Conservation (phyloP, 2,113 vertebrate genomes). For the Hemibates koningsi region DNA sequence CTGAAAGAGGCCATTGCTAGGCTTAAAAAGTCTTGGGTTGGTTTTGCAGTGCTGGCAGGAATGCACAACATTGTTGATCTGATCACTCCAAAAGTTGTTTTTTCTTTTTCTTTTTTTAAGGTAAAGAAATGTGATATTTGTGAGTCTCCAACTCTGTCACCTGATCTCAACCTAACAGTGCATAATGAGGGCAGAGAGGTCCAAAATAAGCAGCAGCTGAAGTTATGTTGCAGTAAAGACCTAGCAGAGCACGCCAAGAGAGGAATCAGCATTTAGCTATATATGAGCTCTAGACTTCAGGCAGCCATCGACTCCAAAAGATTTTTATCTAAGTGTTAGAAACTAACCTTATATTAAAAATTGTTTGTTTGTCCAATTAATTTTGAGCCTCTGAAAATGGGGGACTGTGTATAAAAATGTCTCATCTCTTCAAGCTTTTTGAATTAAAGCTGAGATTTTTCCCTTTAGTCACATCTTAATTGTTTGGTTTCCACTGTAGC, state of each 20-base stretch:
- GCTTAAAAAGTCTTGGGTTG: neutral
- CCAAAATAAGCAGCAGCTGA: neutral
- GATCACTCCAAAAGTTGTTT: neutral
- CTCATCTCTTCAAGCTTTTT: neutral
- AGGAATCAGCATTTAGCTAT: neutral
- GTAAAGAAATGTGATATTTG: neutral
- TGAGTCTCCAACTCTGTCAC: rapidly evolving
- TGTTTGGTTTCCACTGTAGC: neutral
- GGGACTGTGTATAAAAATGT: neutral
- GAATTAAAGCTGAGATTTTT: neutral
- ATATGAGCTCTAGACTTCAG: neutral
- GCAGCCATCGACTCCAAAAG: neutral
- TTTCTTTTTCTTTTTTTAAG: neutral
- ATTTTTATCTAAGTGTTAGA: neutral
- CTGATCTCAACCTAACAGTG: neutral
- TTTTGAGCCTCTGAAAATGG: neutral
- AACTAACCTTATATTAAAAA: neutral
- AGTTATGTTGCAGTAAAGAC: neutral
- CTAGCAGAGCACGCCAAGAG: neutral
- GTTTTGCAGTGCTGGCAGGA: neutral
- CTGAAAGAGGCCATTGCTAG: neutral
- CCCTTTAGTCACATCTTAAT: neutral
- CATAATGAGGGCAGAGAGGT: neutral
- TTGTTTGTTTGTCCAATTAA: neutral
- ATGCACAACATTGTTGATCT: neutral